phyloP scores from a whole-genome alignment of 2,797 vertebrate species.

The Cyprinella venusta region DNA sequence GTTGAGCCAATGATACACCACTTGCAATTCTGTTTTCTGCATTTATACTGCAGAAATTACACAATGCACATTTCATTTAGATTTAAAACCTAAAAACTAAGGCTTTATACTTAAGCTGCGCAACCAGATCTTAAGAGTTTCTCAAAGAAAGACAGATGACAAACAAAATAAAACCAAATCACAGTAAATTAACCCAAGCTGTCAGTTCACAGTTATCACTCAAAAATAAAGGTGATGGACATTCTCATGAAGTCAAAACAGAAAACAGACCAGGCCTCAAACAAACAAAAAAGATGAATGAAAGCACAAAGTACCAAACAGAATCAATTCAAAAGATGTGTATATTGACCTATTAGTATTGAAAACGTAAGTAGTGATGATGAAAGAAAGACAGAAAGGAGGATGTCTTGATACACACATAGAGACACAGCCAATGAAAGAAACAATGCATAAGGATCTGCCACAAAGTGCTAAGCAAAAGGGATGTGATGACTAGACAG shows the following conservation, averaged over 20 bases:
- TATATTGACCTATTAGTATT: slow-evolving; percentile 39
- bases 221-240: slow-evolving; percentile 52
- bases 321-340: slow-evolving; percentile 52
- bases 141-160: slow-evolving; percentile 65
- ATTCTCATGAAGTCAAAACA: slow-evolving; percentile 54
- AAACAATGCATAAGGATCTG: slow-evolving; percentile 58
- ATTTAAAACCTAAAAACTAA: neutral
- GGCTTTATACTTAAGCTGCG: slow-evolving; percentile 36
- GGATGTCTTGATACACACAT: slow-evolving; percentile 57
- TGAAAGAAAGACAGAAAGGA: slow-evolving; percentile 28
- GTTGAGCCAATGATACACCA: neutral
- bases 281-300: slow-evolving; percentile 58
- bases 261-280: slow-evolving; percentile 68
- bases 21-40: slow-evolving; percentile 6
- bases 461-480: slow-evolving; percentile 46
- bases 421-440: slow-evolving; percentile 51
- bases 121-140: slow-evolving; percentile 76
- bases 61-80: slow-evolving; percentile 19
- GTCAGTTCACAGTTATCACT: slow-evolving; percentile 55
- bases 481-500: slow-evolving; percentile 36
- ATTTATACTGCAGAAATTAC: slow-evolving; percentile 15
- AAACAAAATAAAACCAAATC: slow-evolving; percentile 56
- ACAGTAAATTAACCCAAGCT: slow-evolving; percentile 55
- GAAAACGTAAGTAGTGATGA: slow-evolving; percentile 33
- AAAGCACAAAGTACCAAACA: slow-evolving; percentile 58